Conservation (phyloP, 2,888 invertebrate genomes). For the Corythucha ciliata region DNA sequence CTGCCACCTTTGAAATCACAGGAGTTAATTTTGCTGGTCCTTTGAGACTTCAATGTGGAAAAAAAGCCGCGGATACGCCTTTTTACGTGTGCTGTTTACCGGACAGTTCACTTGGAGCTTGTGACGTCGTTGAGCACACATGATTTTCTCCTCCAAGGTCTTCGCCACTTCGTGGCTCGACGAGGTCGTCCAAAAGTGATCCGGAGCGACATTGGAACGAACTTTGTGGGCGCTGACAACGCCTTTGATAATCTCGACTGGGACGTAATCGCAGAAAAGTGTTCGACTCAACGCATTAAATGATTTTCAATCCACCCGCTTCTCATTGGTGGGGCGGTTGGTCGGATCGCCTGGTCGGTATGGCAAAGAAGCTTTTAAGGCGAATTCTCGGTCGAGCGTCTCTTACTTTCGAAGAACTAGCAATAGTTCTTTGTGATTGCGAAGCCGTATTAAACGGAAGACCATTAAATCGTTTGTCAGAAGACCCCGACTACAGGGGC, state of each 20-base stretch:
- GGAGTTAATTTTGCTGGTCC: too few relatives aligned
- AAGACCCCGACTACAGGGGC: too few relatives aligned
- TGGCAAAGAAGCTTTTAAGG: constrained; percentile 21
- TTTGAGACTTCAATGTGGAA: too few relatives aligned
- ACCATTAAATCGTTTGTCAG: neutral
- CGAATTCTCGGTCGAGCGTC: constrained; percentile 14
- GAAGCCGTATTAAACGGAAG: constrained; percentile 5
- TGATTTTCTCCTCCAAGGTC: too few relatives aligned
- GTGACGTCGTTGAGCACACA: too few relatives aligned
- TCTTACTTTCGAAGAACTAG: constrained; percentile 18
- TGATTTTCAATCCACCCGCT: constrained; percentile 34
- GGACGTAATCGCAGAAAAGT: constrained; percentile 37
- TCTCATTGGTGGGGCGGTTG: constrained; percentile 43
- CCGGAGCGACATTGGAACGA: constrained; percentile 41
- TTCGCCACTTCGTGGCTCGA: constrained; percentile 1
- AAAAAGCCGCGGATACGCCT: too few relatives aligned
- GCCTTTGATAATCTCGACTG: constrained; percentile 47
- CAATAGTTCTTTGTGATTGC: constrained; percentile 22
- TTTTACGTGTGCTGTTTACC: too few relatives aligned
- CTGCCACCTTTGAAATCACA: too few relatives aligned
- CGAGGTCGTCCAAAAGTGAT: constrained; percentile 31
- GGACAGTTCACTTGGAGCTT: too few relatives aligned
- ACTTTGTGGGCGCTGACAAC: constrained; percentile 40
- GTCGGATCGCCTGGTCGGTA: constrained; percentile 35
- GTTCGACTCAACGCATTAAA: constrained; percentile 30